Conservation (phyloP, 1,140 invertebrate genomes). For the Drosophila miranda region DNA sequence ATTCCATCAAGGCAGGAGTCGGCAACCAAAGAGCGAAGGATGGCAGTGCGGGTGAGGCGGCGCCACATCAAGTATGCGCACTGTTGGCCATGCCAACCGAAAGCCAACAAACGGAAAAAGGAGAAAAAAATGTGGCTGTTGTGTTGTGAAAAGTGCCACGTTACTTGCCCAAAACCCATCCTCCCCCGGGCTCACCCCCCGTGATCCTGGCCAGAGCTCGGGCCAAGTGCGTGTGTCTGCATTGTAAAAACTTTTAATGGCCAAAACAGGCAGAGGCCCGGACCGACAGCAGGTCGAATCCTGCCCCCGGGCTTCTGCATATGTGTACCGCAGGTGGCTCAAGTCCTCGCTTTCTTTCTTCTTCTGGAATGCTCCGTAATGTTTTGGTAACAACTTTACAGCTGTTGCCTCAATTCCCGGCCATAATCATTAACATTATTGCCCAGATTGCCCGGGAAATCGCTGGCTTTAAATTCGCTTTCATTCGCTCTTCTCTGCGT, state of each 20-base stretch:
- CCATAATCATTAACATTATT: constrained; percentile 78
- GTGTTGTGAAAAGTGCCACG: constrained; percentile 33
- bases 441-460: constrained; percentile 38
- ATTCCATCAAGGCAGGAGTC: constrained; percentile 58
- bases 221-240: constrained; percentile 76
- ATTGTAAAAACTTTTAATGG: constrained; percentile 81
- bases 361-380: not conserved
- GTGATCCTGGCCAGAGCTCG: constrained; percentile 2
- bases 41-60: constrained; percentile 1
- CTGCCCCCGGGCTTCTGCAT: constrained; percentile 30
- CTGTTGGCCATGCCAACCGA: constrained; percentile 60
- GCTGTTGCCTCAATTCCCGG: constrained; percentile 55
- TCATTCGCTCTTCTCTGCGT: constrained; percentile 11
- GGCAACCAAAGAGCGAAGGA: not conserved
- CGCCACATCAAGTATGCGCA: constrained; percentile 73
- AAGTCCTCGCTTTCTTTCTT: not conserved
- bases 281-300: constrained; percentile 8
- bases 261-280: constrained; percentile 25
- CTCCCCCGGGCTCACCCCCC: not conserved
- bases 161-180: constrained; percentile 14
- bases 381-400: constrained; percentile 57
- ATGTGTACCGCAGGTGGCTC: constrained; percentile 68
- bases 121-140: constrained; percentile 19
- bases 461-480: constrained; percentile 43
- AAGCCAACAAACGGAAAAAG: constrained; percentile 8